phyloP scores from a whole-genome alignment of 2,888 invertebrate species.

The Polydesmus complanatus region DNA sequence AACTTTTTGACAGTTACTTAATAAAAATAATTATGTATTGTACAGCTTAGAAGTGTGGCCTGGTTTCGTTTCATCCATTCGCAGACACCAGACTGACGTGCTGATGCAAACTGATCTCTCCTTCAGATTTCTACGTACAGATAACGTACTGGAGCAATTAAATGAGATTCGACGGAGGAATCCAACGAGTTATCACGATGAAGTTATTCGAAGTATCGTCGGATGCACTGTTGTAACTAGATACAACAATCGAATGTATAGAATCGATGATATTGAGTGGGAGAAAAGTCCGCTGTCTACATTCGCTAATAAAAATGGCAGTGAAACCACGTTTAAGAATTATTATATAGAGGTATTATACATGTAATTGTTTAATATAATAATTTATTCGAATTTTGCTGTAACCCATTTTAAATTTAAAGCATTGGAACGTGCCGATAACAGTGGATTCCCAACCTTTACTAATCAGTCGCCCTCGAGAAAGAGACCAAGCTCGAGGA shows the following conservation, averaged over 20 bases:
- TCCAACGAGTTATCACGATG: constrained; percentile 1
- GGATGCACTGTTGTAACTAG: constrained; percentile 35
- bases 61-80: constrained; percentile 54
- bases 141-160: constrained; percentile 47
- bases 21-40: not conserved
- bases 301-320: constrained; percentile 26
- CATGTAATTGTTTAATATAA: not conserved
- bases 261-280: constrained; percentile 36
- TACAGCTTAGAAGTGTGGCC: constrained; percentile 29
- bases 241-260: constrained; percentile 39
- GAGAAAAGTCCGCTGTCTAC: constrained; percentile 29
- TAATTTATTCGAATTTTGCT: too few relatives aligned
- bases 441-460: constrained; percentile 56
- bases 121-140: constrained; percentile 31
- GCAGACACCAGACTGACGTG: constrained; percentile 61
- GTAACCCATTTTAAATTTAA: too few relatives aligned
- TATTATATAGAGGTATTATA: constrained; percentile 25
- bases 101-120: constrained; percentile 60
- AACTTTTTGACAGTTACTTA: not conserved
- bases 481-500: constrained; percentile 55
- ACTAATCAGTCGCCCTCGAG: constrained; percentile 48
- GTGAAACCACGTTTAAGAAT: constrained; percentile 25
- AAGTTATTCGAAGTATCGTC: constrained; percentile 23
- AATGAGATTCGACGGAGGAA: not conserved
- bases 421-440: constrained; percentile 41